Conservation (phyloP, 1,140 invertebrate genomes). For the Meloidogyne floridensis region DNA sequence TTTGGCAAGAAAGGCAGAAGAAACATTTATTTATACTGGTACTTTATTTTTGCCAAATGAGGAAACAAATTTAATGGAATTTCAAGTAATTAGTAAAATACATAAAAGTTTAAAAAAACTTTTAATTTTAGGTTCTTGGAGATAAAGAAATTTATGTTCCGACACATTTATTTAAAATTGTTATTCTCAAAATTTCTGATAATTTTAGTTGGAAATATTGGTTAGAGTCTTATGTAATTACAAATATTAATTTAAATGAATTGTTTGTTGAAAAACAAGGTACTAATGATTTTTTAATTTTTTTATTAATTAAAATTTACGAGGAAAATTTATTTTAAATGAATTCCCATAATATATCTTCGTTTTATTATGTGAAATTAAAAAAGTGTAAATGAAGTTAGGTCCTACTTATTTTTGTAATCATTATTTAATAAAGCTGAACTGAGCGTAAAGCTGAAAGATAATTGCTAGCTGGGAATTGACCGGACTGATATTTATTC, state of each 20-base stretch:
- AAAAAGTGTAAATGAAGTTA: too few relatives aligned
- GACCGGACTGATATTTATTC: too few relatives aligned
- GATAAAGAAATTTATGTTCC: neutral
- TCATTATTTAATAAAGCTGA: too few relatives aligned
- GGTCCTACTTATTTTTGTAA: too few relatives aligned
- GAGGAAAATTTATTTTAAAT: too few relatives aligned
- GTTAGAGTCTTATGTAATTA: slow-evolving; percentile 3
- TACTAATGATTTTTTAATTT: neutral
- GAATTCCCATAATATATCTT: too few relatives aligned
- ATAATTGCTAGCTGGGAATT: too few relatives aligned
- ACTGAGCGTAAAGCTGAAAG: too few relatives aligned
- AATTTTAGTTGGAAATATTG: slow-evolving; percentile 5
- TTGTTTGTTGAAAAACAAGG: neutral
- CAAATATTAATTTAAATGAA: neutral
- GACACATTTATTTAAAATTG: slow-evolving; percentile 4
- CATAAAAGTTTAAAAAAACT: neutral
- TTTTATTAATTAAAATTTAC: neutral
- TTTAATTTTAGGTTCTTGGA: neutral
- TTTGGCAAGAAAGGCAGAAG: neutral
- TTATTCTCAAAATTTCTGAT: neutral
- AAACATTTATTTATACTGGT: neutral
- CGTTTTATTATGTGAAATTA: too few relatives aligned
- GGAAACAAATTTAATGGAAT: slow-evolving; percentile 5
- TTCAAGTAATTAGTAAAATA: neutral
- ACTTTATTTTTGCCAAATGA: neutral